Conservation (phyloP, 2,797 vertebrate genomes). For the Alosa sapidissima region DNA sequence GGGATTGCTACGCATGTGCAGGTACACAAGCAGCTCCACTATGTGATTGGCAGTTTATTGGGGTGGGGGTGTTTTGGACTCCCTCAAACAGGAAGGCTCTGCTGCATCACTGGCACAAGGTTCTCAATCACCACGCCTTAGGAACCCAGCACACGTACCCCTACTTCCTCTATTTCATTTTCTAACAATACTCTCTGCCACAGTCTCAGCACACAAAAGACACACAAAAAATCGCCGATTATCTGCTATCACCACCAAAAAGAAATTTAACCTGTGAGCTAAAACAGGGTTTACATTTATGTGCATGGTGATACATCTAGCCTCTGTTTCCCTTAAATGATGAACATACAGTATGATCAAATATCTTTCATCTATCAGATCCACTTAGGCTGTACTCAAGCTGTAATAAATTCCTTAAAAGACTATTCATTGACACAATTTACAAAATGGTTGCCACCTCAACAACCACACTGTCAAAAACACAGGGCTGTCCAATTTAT, state of each 20-base stretch:
- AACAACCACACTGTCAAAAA: neutral
- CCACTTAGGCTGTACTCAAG: neutral
- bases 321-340: neutral
- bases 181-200: neutral
- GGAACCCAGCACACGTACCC: neutral
- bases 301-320: neutral
- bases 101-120: conserved; percentile 32
- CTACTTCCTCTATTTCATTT: conserved; percentile 3
- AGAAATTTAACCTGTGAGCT: neutral
- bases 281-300: neutral
- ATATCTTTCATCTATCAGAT: neutral
- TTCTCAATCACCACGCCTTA: conserved; percentile 21
- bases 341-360: neutral
- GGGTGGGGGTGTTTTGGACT: conserved; percentile 38
- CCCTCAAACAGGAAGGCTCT: conserved; percentile 38
- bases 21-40: conserved; percentile 43
- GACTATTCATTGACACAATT: neutral
- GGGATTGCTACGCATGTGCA: conserved; percentile 46
- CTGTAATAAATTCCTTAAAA: neutral
- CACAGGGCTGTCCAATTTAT: too few species aligned
- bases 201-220: neutral
- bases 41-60: conserved; percentile 61
- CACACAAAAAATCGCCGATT: neutral
- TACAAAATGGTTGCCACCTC: neutral
- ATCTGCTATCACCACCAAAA: neutral